These are phyloP conservation scores for Cyprinodon variegatus DNA, from an alignment of 2,113 vertebrate species.

Conservation along the genomic window DNA sequence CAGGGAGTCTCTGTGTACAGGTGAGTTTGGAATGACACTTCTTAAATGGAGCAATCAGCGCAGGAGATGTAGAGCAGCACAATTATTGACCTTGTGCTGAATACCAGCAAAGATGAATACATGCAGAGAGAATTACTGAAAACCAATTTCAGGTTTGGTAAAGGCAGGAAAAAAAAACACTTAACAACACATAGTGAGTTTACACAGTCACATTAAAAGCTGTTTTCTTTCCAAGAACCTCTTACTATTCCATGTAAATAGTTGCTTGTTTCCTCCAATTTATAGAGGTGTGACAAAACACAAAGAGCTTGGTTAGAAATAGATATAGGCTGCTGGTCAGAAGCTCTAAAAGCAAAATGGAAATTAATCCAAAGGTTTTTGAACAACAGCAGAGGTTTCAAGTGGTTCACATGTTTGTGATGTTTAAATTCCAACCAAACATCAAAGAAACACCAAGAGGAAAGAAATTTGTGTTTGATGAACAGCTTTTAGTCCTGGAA, in stretches of 20 bases:
- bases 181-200: not conserved
- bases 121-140: not conserved
- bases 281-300: too few relatives aligned
- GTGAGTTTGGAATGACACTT: slow-evolving; percentile 1
- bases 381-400: not conserved
- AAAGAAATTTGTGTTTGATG: too few relatives aligned
- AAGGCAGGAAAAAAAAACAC: not conserved
- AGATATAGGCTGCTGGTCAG: not conserved
- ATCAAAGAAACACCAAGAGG: too few relatives aligned
- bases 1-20: not conserved
- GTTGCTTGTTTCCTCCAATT: not conserved
- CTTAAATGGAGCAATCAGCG: not conserved
- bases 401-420: not conserved
- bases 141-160: not conserved
- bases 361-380: too few relatives aligned
- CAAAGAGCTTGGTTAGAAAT: not conserved
- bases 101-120: not conserved
- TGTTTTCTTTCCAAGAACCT: not conserved
- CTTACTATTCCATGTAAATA: not conserved
- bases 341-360: not conserved
- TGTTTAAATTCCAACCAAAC: not conserved
- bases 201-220: not conserved
- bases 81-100: not conserved
- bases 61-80: not conserved
- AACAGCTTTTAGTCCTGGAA: too few relatives aligned